Base-by-base conservation (phyloP, 2,888 invertebrate species). In the Mimas tiliae region DNA sequence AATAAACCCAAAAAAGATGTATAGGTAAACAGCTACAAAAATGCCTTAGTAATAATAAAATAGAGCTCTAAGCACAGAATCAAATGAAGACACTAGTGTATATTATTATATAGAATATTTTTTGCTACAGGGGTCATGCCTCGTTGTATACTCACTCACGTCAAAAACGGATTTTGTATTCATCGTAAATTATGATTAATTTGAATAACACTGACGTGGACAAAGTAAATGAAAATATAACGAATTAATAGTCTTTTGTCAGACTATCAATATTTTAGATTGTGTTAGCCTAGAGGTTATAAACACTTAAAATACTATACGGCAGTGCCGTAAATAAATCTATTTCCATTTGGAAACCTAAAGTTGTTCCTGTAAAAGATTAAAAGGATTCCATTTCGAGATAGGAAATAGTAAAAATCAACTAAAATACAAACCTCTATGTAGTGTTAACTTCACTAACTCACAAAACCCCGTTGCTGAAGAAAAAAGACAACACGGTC, bases 151-250 rank as follows among this genome's bases (percentile, higher is more conserved):
- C 65, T 65, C 64, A 47, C 45, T 19, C 45, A 65, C 65, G 66
- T 68, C 68, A 71, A 50, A 66, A 68, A 34, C 65, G 66, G n/a
- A 63, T 55, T 65, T 33, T 65, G 66, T 68, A 68, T 68, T 74
- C 72, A 73, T 72, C 70, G 72, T 74, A 73, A 77, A 77, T 71
- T 73, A 72, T 75, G 72, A 76, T 77, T 75, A 80, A 75, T 76
- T 75, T 68, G 66, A 73, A 72, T 69, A 67, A 71, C 66, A 63
- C 67, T 70, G 72, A 70, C 73, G 67, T 72, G 68, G 71, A 70
- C 66, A 65, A 64, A 19, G 62, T 51, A 68, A 76, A 72, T 34
- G 7, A 34, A 6, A 34, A 6, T 34, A 6, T 6, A 34, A 34
- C 34, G 7, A 34, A 34, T n/a, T n/a, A n/a, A n/a, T n/a, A n/a